These are phyloP conservation scores for Drosophila pseudotalamancana DNA, from an alignment of 2,888 invertebrate species.

Conservation along the genomic window DNA sequence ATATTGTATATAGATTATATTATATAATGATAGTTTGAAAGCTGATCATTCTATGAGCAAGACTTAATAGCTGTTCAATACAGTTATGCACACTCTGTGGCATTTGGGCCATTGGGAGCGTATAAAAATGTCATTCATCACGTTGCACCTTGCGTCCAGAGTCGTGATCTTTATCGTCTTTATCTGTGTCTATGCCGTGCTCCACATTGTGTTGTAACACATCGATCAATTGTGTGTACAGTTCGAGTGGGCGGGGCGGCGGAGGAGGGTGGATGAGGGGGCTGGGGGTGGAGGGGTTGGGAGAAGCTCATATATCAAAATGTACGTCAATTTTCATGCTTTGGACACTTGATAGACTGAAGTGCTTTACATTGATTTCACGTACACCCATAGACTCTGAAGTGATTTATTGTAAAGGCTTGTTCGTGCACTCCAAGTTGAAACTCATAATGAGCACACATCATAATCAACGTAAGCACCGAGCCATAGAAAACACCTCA, in stretches of 20 bases:
- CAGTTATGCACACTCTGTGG: too few species aligned
- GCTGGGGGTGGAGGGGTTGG: too few species aligned
- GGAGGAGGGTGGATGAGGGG: not conserved
- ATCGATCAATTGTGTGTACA: conserved; percentile 60
- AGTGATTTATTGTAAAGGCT: conserved; percentile 83
- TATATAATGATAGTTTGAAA: too few species aligned
- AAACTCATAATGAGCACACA: conserved; percentile 76
- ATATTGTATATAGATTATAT: too few species aligned
- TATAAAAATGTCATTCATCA: conserved; percentile 11
- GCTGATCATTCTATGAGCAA: too few species aligned
- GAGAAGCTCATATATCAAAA: conserved; percentile 76
- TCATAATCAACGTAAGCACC: conserved; percentile 50
- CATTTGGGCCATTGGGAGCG: too few species aligned
- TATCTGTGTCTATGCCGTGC: conserved; percentile 46
- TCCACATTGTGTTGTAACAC: conserved; percentile 53
- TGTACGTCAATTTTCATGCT: conserved; percentile 79
- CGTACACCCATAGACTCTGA: conserved; percentile 71
- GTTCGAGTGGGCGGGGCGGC: conserved; percentile 19
- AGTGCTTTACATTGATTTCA: conserved; percentile 82
- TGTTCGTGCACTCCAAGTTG: conserved; percentile 72
- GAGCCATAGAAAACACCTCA: conserved; percentile 44
- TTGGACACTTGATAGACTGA: conserved; percentile 77
- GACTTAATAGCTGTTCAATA: not conserved
- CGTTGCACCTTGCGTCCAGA: conserved; percentile 32
- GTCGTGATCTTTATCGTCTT: conserved; percentile 47